Percentiles rank a stretch among this genome's conserved stretches.
phyloP scores from a whole-genome alignment of 2,113 vertebrate species.

The Panurus biarmicus region DNA sequence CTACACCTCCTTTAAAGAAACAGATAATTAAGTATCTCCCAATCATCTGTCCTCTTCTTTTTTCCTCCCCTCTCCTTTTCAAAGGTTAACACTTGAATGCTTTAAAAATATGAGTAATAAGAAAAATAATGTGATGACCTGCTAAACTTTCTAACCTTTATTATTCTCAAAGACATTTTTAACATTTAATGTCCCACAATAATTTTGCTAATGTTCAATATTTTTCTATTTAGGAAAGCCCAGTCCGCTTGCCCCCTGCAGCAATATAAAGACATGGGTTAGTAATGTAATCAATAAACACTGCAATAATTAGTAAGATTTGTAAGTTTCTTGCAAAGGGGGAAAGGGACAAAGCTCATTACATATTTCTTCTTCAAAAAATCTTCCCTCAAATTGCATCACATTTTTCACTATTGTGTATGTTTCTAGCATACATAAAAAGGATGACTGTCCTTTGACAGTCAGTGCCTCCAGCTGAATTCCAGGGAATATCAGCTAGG shows the following conservation, averaged over 20 bases:
- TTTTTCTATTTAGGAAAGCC: background rate
- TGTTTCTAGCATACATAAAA: background rate
- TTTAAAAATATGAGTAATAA: conserved; percentile 71
- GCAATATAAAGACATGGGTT: background rate
- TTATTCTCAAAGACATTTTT: conserved; percentile 7
- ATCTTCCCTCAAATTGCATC: background rate
- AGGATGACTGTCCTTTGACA: background rate
- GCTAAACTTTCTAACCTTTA: conserved; percentile 61
- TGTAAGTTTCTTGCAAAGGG: background rate
- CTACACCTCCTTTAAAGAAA: conserved; percentile 76
- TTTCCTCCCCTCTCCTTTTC: conserved; percentile 52
- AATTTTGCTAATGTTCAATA: background rate
- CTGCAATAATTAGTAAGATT: background rate
- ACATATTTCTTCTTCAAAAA: background rate
- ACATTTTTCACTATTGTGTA: background rate
- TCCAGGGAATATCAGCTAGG: background rate
- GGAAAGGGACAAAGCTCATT: background rate
- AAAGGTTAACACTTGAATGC: conserved; percentile 83
- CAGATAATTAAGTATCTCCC: conserved; percentile 79
- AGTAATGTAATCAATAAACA: background rate
- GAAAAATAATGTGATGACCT: conserved; percentile 54
- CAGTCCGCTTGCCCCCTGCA: background rate
- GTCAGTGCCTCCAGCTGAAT: background rate
- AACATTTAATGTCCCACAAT: conserved; percentile 32
- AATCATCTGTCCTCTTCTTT: conserved; percentile 72